phyloP scores from a whole-genome alignment of 2,888 invertebrate genomes.

The Herminia tarsipennalis region DNA sequence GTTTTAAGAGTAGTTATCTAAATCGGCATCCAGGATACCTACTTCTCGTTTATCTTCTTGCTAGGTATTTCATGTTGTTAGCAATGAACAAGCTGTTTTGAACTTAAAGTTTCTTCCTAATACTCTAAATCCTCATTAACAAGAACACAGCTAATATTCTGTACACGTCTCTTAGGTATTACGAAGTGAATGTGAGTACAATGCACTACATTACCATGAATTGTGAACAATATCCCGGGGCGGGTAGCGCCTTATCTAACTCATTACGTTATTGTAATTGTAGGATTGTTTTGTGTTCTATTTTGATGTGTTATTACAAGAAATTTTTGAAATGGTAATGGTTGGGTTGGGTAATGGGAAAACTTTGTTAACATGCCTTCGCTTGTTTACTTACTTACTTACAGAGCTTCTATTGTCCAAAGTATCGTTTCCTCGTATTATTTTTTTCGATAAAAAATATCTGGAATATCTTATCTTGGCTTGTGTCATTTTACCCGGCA shows the following conservation, averaged over 20 bases:
- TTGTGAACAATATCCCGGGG: constrained; percentile 50
- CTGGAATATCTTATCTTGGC: no score
- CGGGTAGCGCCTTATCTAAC: constrained; percentile 48
- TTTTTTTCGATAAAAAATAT: no score
- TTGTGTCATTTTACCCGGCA: no score
- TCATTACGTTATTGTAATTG: constrained; percentile 57
- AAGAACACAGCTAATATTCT: constrained; percentile 25
- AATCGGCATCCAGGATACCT: no score
- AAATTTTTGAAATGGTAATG: background rate
- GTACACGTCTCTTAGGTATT: constrained; percentile 28
- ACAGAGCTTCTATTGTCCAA: no score
- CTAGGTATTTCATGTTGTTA: no score
- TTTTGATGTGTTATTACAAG: constrained; percentile 8
- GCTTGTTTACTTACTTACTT: no score
- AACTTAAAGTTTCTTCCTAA: constrained; percentile 26
- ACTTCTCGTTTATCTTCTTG: no score
- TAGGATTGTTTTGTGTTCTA: constrained; percentile 36
- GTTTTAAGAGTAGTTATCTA: no score
- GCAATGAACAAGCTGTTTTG: constrained; percentile 14
- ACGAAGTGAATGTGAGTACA: constrained; percentile 30
- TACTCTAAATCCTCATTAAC: constrained; percentile 28
- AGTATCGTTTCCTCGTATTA: no score
- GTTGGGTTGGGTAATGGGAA: background rate
- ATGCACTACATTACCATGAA: constrained; percentile 42
- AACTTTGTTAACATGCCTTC: no score